Conservation (phyloP, 2,113 vertebrate species). For the Oriolus oriolus region DNA sequence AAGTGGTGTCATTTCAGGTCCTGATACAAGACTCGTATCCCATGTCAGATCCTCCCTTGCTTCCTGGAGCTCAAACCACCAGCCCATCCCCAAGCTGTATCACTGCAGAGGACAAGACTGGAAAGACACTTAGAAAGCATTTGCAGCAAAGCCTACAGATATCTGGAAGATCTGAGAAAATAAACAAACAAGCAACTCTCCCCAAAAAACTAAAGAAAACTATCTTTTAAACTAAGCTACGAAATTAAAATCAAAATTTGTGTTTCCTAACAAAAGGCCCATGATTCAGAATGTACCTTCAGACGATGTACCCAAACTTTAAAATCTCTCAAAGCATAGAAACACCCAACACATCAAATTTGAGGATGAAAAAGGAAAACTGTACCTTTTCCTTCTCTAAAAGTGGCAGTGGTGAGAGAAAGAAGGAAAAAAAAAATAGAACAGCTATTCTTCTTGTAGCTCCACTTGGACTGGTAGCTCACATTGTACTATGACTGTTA, state of each 20-base stretch:
- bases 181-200: not conserved
- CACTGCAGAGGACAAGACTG: not conserved
- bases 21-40: not conserved
- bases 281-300: not conserved
- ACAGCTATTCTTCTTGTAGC: not conserved
- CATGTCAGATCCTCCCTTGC: not conserved
- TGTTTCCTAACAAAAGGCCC: not conserved
- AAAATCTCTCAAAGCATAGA: not conserved
- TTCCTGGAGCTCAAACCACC: not conserved
- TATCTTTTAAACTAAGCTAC: not conserved
- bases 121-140: not conserved
- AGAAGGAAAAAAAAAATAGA: not conserved
- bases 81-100: not conserved
- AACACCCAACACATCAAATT: not conserved
- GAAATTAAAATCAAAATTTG: not conserved
- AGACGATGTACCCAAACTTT: not conserved
- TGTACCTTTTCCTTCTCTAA: not conserved
- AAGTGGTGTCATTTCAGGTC: not conserved
- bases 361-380: not conserved
- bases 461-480: not conserved
- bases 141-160: not conserved
- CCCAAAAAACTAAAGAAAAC: not conserved
- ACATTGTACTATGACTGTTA: not conserved
- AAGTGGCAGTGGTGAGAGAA: not conserved
- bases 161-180: not conserved